Percentiles rank a stretch among this genome's conserved stretches.
phyloP scores from a whole-genome alignment of 2,797 vertebrate genomes.

The Hipposideros larvatus region DNA sequence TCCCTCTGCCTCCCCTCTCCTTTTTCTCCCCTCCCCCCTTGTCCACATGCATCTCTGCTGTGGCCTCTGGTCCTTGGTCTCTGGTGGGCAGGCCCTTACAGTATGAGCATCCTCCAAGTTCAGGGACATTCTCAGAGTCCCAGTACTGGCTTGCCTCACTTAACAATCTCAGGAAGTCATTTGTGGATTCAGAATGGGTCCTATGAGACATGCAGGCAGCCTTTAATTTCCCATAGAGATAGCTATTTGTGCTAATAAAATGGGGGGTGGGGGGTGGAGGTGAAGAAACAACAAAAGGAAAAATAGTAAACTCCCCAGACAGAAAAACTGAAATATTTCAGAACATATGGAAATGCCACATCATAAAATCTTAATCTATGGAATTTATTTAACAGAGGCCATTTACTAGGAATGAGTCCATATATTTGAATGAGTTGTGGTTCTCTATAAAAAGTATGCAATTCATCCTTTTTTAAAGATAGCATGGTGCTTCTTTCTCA shows the following conservation, averaged over 20 bases:
- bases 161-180: not conserved
- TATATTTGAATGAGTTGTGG: not conserved
- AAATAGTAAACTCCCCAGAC: not conserved
- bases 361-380: not conserved
- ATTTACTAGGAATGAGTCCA: not conserved
- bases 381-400: conserved; percentile 3
- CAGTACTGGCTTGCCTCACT: not conserved
- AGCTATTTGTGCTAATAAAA: not conserved
- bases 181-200: not conserved
- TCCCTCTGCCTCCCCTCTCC: too few relatives aligned
- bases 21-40: not conserved
- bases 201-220: not conserved
- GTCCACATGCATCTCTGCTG: not conserved
- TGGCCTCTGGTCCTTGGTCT: not conserved
- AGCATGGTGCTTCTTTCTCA: not conserved
- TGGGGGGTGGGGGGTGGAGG: not conserved
- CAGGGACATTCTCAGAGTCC: not conserved
- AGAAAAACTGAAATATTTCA: not conserved
- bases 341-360: not conserved
- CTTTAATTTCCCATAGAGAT: not conserved
- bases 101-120: not conserved
- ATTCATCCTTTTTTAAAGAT: not conserved
- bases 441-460: not conserved
- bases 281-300: not conserved
- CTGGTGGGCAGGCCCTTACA: not conserved